phyloP scores from a whole-genome alignment of 1,140 invertebrate genomes.

The Tenebrio molitor region DNA sequence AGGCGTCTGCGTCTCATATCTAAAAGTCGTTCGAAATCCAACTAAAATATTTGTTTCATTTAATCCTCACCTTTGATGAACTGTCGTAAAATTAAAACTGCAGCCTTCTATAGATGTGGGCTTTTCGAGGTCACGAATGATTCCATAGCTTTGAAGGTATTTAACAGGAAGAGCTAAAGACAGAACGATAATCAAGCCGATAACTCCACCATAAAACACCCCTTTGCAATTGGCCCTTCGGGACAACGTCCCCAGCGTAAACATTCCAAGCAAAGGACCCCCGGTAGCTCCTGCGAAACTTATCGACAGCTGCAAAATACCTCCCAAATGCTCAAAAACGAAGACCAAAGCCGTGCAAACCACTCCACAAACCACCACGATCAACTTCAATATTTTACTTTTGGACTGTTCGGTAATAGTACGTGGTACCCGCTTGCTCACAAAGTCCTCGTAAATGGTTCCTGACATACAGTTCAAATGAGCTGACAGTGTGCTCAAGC shows the following conservation, averaged over 20 bases:
- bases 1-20: no score
- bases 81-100: conserved; percentile 23
- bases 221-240: conserved; percentile 73
- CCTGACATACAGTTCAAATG: conserved; percentile 77
- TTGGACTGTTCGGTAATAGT: conserved; percentile 66
- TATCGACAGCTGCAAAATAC: conserved; percentile 73
- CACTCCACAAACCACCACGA: conserved; percentile 72
- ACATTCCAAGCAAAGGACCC: conserved; percentile 77
- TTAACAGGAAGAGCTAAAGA: conserved; percentile 49
- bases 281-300: conserved; percentile 74
- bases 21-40: no score
- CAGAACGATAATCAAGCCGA: conserved; percentile 42
- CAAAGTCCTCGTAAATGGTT: conserved; percentile 76
- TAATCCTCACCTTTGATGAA: no score
- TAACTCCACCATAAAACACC: conserved; percentile 54
- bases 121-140: conserved; percentile 40
- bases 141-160: conserved; percentile 52
- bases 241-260: conserved; percentile 77
- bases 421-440: conserved; percentile 66
- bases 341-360: conserved; percentile 73
- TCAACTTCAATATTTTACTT: conserved; percentile 70
- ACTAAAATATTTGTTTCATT: no score
- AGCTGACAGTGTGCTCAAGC: conserved; percentile 76
- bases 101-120: conserved; percentile 54
- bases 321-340: conserved; percentile 74